Base-by-base conservation (phyloP, 2,113 vertebrate genomes). In the Spea bombifrons region DNA sequence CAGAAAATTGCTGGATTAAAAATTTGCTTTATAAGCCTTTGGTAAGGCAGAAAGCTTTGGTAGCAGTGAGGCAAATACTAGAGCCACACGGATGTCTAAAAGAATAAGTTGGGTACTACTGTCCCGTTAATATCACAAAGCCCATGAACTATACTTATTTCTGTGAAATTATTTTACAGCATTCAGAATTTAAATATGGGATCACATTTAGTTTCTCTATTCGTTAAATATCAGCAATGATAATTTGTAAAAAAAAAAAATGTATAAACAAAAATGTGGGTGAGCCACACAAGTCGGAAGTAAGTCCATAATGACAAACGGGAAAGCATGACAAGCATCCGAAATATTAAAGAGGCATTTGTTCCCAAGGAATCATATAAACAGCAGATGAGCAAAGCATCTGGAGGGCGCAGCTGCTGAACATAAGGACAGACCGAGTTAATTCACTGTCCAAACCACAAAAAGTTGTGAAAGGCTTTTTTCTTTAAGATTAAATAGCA, bases 381-480 rank as follows among this genome's bases (percentile, higher is more conserved):
- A 80, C 78, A 86, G 67, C 80, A 79, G 83, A 83, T 85, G 82
- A 83, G 86, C 84, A 75, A 85, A 84, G 83, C 85, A 88, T 86
- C 85, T 89, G 88, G 85, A 84, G 84, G 82, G 82, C 80, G 88
- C 75, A 86, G 85, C 83, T 89, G 79, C 81, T 85, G 74, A 86
- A 55, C 70, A 84, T 75, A 82, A 89, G 84, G 66, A 86, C 66
- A 89, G 80, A 84, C 50, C 59, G 83, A 87, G 73, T 76, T 83
- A 79, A 85, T 87, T 89, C 81, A 82, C 73, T 87, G 87, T 83
- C 83, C 83, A 88, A 91, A 87, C 84, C 84, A 88, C 81, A 88
- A 85, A 64, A 73, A 85, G 72, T 82, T 87, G 72, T 81, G 81
- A 84, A n/a, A 5, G 2, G 52, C 43, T 66, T 80, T 17, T 74